Base-by-base conservation (phyloP, 2,797 vertebrate species). In the Helicolenus hilgendorfi region DNA sequence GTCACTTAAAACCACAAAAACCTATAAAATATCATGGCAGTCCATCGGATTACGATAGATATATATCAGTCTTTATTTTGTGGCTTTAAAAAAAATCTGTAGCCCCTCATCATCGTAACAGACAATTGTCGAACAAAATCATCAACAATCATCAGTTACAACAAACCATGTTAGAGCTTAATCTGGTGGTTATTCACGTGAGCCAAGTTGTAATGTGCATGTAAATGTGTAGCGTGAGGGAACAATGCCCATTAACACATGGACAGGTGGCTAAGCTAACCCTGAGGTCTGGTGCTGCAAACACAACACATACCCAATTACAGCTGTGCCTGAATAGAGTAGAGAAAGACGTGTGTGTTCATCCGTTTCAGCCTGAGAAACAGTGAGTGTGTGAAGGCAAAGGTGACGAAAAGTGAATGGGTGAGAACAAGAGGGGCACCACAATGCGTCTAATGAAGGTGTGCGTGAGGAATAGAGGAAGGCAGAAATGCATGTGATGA, bases 401-500 rank as follows among this genome's bases (percentile, higher is more conserved):
- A 83, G 83, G 87, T 92, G 89, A 76, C 56, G 58, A 85, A 74
- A 84, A 79, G 70, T 86, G 75, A 91, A 90, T 78, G 81, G 13
- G 59, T 76, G 76, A 68, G 81, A 90, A 89, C 82, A 92, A 94
- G 85, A 93, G 64, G 31, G 55, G 65, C 33, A 78, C 56, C 38
- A 88, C 67, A 84, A 73, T 91, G 82, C 33, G 79, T 89, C 77
- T 93, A 92, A 91, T 86, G 78, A 84, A 86, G 69, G 87, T 84
- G 79, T 86, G 73, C 81, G 65, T 41, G 78, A 49, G 62, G 62
- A 90, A 85, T 31, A 74, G 81, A 77, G 73, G 75, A 82, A 4
- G 68, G 64, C 56, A 78, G 81, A 85, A 76, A 72, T 31, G 35
- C 56, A 83, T 76, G 91, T 87, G 83, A 73, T 78, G 55, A 84